Percentiles rank a stretch among this genome's conserved stretches.
Conservation (phyloP, 2,113 vertebrate genomes). For the Chlorodrepanis virens region DNA sequence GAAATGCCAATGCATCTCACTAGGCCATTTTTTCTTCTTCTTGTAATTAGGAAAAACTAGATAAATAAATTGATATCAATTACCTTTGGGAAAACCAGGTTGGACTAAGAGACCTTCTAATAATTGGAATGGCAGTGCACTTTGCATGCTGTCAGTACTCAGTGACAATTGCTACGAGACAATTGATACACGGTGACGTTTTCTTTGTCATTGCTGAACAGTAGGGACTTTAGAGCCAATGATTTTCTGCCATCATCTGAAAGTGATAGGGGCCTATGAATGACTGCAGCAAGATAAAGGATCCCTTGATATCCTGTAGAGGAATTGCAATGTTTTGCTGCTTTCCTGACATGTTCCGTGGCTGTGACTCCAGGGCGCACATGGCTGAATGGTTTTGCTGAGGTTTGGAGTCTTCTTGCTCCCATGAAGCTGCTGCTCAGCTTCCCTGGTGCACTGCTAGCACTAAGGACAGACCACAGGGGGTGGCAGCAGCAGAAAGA, state of each 20-base stretch:
- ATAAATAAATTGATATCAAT: constrained; percentile 60
- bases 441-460: background rate
- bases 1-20: constrained; percentile 18
- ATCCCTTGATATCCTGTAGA: constrained; percentile 46
- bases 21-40: constrained; percentile 11
- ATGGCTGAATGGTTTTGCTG: constrained; percentile 34
- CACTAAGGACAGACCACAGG: background rate
- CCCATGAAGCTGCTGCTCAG: background rate
- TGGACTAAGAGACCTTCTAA: constrained; percentile 53
- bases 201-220: constrained; percentile 71
- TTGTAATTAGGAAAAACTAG: constrained; percentile 64
- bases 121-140: constrained; percentile 49
- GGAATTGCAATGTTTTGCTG: constrained; percentile 35
- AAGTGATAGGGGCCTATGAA: constrained; percentile 69
- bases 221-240: constrained; percentile 59
- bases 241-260: constrained; percentile 77
- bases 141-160: constrained; percentile 48
- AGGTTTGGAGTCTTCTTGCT: background rate
- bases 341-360: background rate
- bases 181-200: constrained; percentile 48
- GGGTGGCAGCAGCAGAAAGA: background rate
- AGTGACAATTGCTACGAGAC: constrained; percentile 50
- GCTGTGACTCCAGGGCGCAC: constrained; percentile 22
- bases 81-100: constrained; percentile 37
- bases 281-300: constrained; percentile 64